Evolutionary conservation across 2,888 invertebrate genomes (phyloP).

Genomic region (Sinodicranocentrus sp.): DNA sequence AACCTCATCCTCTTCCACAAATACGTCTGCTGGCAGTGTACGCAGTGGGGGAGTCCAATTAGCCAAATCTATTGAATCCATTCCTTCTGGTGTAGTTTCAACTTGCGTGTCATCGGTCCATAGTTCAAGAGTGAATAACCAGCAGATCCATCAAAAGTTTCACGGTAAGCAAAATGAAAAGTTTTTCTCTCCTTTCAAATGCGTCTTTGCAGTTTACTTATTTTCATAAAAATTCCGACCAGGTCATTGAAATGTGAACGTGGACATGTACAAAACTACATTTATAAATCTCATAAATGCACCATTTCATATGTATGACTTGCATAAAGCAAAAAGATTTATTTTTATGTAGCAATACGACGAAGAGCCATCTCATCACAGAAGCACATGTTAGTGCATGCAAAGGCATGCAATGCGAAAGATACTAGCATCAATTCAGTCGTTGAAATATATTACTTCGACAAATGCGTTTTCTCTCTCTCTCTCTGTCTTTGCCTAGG

Average conservation of each 20-base stretch:
- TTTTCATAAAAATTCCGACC: too few species aligned
- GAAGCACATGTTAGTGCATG: background rate
- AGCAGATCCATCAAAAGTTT: slow-evolving; percentile 54
- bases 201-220: too few species aligned
- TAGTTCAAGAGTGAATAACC: slow-evolving; percentile 48
- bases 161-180: slow-evolving; percentile 56
- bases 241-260: too few species aligned
- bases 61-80: slow-evolving; percentile 54
- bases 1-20: slow-evolving; percentile 62
- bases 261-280: background rate
- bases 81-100: slow-evolving; percentile 34
- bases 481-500: too few species aligned
- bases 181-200: too few species aligned
- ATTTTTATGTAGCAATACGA: background rate
- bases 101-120: slow-evolving; percentile 9
- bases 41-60: slow-evolving; percentile 62
- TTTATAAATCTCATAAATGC: background rate
- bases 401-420: background rate
- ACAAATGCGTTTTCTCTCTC: too few species aligned
- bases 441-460: background rate
- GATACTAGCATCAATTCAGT: background rate
- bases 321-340: background rate
- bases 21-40: slow-evolving; percentile 74
- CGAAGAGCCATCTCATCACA: background rate
- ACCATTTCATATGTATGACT: background rate